phyloP scores from a whole-genome alignment of 2,888 invertebrate species.

The Andrena hattorfiana region DNA sequence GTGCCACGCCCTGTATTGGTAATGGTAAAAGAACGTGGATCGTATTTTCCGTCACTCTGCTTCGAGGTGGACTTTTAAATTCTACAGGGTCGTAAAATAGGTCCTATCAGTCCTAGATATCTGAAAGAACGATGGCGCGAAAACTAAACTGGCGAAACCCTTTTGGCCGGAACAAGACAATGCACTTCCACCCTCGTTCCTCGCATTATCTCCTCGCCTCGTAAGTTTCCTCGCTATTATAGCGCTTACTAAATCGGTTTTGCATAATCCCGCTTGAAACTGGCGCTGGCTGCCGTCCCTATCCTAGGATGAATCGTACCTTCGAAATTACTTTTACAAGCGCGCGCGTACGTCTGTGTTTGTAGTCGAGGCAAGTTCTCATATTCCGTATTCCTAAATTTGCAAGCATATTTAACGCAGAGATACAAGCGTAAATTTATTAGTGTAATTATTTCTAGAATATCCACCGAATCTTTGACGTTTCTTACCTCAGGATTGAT shows the following conservation, averaged over 20 bases:
- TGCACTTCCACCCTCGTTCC: slow-evolving; percentile 67
- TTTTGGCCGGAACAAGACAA: slow-evolving; percentile 70
- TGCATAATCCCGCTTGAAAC: slow-evolving; percentile 70
- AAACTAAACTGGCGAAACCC: slow-evolving; percentile 67
- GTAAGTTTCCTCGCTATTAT: slow-evolving; percentile 70
- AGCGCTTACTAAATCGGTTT: slow-evolving; percentile 71
- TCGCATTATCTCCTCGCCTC: slow-evolving; percentile 60
- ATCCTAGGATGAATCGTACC: slow-evolving; percentile 54
- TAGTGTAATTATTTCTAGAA: neutral
- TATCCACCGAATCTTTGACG: too few species aligned
- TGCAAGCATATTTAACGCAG: neutral
- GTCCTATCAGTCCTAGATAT: slow-evolving; percentile 49
- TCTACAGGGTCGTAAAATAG: slow-evolving; percentile 28
- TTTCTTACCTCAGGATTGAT: too few species aligned
- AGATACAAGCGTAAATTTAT: neutral
- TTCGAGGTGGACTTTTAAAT: slow-evolving; percentile 20
- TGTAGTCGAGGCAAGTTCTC: neutral
- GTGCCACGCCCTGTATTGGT: neutral
- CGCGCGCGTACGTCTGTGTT: slow-evolving; percentile 13
- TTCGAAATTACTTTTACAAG: slow-evolving; percentile 58
- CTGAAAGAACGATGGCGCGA: slow-evolving; percentile 56
- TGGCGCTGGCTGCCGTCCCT: slow-evolving; percentile 33
- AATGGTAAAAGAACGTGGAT: neutral
- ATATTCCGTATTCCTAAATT: neutral
- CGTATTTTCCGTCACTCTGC: neutral